Percentiles rank a stretch among this genome's conserved stretches.
phyloP scores from a whole-genome alignment of 53 echinoderm and acorn worm species.

The Mesocentrotus franciscanus region DNA sequence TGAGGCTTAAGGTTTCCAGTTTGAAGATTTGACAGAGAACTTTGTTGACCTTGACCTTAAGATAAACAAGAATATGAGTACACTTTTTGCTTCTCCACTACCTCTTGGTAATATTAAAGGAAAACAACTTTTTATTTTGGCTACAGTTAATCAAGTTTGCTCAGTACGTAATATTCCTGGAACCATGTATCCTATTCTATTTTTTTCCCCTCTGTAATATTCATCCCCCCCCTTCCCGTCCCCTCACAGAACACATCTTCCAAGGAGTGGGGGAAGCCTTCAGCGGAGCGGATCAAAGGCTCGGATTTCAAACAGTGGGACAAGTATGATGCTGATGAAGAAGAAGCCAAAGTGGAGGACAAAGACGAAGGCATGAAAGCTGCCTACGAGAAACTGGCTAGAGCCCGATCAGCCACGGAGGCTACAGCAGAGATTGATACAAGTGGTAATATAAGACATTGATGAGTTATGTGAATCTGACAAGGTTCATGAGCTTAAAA shows the following conservation, averaged over 20 bases:
- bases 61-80: too few relatives aligned
- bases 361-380: constrained; percentile 43
- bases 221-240: neutral
- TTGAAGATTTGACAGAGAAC: too few relatives aligned
- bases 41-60: too few relatives aligned
- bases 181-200: too few relatives aligned
- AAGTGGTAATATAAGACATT: constrained; percentile 13
- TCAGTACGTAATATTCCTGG: too few relatives aligned
- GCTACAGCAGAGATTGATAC: constrained; percentile 2
- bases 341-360: constrained; percentile 67
- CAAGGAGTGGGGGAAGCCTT: constrained; percentile 83
- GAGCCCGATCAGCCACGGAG: constrained; percentile 63
- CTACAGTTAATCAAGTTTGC: too few relatives aligned
- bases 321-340: constrained; percentile 87
- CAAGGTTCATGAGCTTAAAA: neutral
- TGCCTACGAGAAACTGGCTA: constrained; percentile 61
- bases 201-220: too few relatives aligned
- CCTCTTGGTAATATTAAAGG: too few relatives aligned
- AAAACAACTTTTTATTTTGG: too few relatives aligned
- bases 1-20: too few relatives aligned
- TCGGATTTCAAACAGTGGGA: constrained; percentile 87
- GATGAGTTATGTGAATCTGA: neutral
- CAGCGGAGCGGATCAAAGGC: constrained; percentile 80
- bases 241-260: constrained; percentile 16
- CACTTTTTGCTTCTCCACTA: too few relatives aligned